These are phyloP conservation scores for Heteromurus nitidus DNA, from an alignment of 2,888 invertebrate species.

Conservation along the genomic window DNA sequence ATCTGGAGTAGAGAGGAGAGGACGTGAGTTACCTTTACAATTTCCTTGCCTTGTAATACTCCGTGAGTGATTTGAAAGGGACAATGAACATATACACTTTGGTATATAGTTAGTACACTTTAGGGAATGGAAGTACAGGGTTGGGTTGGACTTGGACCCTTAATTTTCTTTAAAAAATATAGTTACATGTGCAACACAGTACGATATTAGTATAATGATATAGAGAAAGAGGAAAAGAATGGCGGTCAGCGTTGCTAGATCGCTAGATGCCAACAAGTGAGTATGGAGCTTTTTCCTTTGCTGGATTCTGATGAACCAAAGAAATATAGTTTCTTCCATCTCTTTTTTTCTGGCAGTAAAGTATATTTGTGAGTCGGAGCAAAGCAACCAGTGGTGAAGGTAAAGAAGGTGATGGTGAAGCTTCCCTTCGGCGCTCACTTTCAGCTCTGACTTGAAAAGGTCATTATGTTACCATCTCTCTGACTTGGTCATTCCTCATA, in stretches of 20 bases:
- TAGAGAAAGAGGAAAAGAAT: slow-evolving; percentile 28
- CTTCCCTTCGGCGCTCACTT: slow-evolving; percentile 48
- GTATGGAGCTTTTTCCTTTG: slow-evolving; percentile 10
- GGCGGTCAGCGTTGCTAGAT: slow-evolving; percentile 44
- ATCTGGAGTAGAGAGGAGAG: background rate
- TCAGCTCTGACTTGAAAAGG: slow-evolving; percentile 37
- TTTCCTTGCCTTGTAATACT: background rate
- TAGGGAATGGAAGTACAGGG: background rate
- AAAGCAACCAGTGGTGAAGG: slow-evolving; percentile 26
- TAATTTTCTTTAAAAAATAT: background rate
- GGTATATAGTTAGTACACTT: no score
- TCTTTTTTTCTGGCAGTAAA: background rate
- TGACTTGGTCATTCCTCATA: slow-evolving; percentile 44
- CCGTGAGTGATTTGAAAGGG: background rate
- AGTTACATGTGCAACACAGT: no score
- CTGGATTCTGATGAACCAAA: background rate
- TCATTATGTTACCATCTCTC: slow-evolving; percentile 44
- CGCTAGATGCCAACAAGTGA: slow-evolving; percentile 38
- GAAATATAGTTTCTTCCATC: background rate
- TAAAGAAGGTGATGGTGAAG: slow-evolving; percentile 48
- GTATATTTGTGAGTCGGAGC: background rate
- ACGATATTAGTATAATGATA: no score
- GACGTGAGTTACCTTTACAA: background rate
- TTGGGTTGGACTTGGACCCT: slow-evolving; percentile 5
- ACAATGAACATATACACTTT: no score